phyloP scores from a whole-genome alignment of 2,888 invertebrate genomes.

The Glaucopsyche alexis region DNA sequence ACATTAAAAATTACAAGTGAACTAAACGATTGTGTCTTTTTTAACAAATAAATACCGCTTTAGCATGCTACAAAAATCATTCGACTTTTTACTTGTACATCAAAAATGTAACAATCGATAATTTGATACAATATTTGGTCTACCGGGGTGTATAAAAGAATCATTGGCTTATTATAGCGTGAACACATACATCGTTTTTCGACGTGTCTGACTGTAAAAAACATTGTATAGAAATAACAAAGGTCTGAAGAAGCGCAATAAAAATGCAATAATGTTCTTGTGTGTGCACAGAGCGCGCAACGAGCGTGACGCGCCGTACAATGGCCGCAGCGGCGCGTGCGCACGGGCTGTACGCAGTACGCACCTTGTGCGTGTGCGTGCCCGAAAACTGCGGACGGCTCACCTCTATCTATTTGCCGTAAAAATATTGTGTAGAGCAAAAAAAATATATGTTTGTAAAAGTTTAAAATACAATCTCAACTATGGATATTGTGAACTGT shows the following conservation, averaged over 20 bases:
- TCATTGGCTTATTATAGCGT: slow-evolving; percentile 66
- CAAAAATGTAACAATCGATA: slow-evolving; percentile 20
- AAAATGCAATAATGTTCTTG: slow-evolving; percentile 72
- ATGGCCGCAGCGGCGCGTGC: slow-evolving; percentile 71
- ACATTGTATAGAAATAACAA: slow-evolving; percentile 65
- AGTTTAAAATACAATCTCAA: too few relatives aligned
- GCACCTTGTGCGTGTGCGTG: slow-evolving; percentile 13
- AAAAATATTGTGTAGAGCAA: background rate
- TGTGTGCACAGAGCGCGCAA: slow-evolving; percentile 57
- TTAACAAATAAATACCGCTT: background rate
- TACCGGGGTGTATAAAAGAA: slow-evolving; percentile 48
- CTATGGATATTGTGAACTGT: too few relatives aligned
- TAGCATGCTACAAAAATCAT: background rate
- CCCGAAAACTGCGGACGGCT: background rate
- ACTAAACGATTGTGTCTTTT: background rate
- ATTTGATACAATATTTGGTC: slow-evolving; percentile 30
- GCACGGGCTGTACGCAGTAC: slow-evolving; percentile 42
- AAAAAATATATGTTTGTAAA: background rate
- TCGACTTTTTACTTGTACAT: background rate
- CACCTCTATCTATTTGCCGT: background rate
- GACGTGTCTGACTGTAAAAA: slow-evolving; percentile 66
- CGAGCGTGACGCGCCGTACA: slow-evolving; percentile 69
- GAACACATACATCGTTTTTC: slow-evolving; percentile 72
- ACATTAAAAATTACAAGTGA: background rate
- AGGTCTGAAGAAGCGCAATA: slow-evolving; percentile 76